Evolutionary conservation across 2,113 vertebrate genomes (phyloP).

Genomic region (Notothenia coriiceps): DNA sequence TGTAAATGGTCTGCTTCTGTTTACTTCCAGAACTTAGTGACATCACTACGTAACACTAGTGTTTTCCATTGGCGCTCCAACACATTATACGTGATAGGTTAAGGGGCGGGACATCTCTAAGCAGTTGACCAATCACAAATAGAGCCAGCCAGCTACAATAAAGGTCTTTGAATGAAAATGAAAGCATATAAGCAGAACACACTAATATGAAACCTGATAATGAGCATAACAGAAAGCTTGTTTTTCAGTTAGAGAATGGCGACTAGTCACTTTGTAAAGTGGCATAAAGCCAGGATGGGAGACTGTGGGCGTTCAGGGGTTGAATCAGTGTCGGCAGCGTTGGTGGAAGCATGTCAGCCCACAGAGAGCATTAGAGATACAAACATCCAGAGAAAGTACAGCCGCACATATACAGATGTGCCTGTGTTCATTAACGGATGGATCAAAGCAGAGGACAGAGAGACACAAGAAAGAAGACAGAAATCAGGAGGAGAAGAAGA

Average conservation of each 20-base stretch:
- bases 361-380: constrained; percentile 77
- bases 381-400: constrained; percentile 81
- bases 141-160: too few species aligned
- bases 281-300: constrained; percentile 40
- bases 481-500: constrained; percentile 17
- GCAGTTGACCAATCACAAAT: too few species aligned
- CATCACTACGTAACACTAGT: too few species aligned
- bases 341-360: constrained; percentile 75
- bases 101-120: too few species aligned
- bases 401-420: constrained; percentile 67
- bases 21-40: too few species aligned
- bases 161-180: too few species aligned
- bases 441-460: constrained; percentile 50
- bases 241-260: constrained; percentile 20
- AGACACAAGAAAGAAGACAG: constrained; percentile 14
- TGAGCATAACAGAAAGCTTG: background rate
- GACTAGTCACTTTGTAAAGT: constrained; percentile 30
- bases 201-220: too few species aligned
- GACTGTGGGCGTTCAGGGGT: constrained; percentile 51
- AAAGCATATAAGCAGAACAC: too few species aligned
- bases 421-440: constrained; percentile 53
- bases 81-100: too few species aligned
- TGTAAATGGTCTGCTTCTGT: too few species aligned
- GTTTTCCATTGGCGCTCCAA: too few species aligned
- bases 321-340: constrained; percentile 68